These are phyloP conservation scores for Troilus luridus DNA, from an alignment of 2,888 invertebrate genomes.

Conservation along the genomic window DNA sequence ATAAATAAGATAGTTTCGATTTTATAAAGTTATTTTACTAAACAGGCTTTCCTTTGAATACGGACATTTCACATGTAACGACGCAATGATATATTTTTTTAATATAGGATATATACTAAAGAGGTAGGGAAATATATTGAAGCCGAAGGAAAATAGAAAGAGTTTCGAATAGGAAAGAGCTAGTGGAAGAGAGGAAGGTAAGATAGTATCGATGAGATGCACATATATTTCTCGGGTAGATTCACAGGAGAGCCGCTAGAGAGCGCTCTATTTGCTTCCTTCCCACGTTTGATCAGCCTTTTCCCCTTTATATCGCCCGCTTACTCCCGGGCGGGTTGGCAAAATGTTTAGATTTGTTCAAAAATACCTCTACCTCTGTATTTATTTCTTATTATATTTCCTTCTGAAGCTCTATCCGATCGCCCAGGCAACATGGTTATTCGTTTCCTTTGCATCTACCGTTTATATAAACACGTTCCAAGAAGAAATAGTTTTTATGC, in stretches of 20 bases:
- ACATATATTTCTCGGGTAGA: conserved; percentile 25
- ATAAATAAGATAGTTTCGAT: too few relatives aligned
- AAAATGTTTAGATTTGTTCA: conserved; percentile 17
- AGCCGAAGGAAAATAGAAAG: not conserved
- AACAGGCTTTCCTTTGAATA: too few relatives aligned
- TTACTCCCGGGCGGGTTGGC: not conserved
- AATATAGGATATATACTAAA: not conserved
- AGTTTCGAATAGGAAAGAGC: not conserved
- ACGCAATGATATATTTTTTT: too few relatives aligned
- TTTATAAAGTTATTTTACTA: too few relatives aligned
- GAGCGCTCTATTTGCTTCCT: not conserved
- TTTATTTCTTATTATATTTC: conserved; percentile 22
- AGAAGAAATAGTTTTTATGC: not conserved
- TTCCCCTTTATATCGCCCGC: not conserved
- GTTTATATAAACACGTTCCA: not conserved
- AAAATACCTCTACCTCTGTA: conserved; percentile 20
- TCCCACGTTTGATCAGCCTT: not conserved
- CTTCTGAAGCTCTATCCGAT: not conserved
- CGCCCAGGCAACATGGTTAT: not conserved
- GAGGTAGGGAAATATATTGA: not conserved
- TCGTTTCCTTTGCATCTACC: not conserved
- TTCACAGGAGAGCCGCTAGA: not conserved
- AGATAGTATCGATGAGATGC: conserved; percentile 43
- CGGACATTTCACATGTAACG: too few relatives aligned
- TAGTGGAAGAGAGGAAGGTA: conserved; percentile 19